Conservation (phyloP, 2,113 vertebrate species). For the Castor canadensis region DNA sequence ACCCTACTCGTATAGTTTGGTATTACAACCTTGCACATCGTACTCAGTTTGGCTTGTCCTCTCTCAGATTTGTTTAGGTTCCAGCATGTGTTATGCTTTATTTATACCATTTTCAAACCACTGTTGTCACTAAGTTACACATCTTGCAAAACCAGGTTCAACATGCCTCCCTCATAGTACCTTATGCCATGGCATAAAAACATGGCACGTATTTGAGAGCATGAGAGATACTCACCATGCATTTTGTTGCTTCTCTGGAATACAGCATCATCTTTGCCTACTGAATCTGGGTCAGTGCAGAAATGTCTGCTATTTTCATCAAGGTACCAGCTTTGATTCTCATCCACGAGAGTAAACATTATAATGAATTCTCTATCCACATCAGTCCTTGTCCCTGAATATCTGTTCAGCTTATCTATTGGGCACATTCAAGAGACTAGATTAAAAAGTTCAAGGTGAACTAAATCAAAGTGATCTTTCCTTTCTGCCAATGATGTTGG, state of each 20-base stretch:
- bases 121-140: neutral
- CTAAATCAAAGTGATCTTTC: neutral
- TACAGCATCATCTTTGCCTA: slow-evolving; percentile 86
- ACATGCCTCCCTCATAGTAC: neutral
- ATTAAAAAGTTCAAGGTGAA: slow-evolving; percentile 39
- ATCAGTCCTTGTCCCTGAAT: slow-evolving; percentile 83
- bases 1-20: neutral
- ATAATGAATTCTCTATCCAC: slow-evolving; percentile 91
- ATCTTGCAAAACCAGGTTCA: neutral
- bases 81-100: neutral
- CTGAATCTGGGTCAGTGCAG: slow-evolving; percentile 85
- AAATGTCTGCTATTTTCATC: slow-evolving; percentile 92
- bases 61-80: neutral
- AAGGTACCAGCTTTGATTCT: slow-evolving; percentile 96
- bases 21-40: neutral
- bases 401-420: slow-evolving; percentile 83
- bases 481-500: neutral
- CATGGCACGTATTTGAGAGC: neutral
- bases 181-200: neutral
- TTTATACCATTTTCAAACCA: neutral
- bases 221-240: slow-evolving; percentile 87
- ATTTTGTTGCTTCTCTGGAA: slow-evolving; percentile 94
- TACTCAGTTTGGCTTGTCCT: neutral
- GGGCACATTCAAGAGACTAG: slow-evolving; percentile 58
- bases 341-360: slow-evolving; percentile 95